Percentiles rank a stretch among this genome's conserved stretches.
Evolutionary conservation across 2,888 invertebrate genomes (phyloP).

Genomic region (Cerastis leucographa): DNA sequence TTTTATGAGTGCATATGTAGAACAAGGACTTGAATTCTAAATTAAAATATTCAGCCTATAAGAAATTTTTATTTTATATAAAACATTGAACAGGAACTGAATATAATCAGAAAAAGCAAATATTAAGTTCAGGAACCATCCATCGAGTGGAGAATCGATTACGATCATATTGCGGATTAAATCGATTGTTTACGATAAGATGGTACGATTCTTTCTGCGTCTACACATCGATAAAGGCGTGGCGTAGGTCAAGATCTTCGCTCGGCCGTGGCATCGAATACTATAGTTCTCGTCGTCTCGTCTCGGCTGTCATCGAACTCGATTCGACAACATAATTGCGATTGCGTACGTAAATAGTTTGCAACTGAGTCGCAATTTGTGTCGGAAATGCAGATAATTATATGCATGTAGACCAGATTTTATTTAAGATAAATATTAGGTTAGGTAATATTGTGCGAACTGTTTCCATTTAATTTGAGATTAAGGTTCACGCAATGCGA

Average conservation of each 20-base stretch:
- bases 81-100: background rate
- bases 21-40: background rate
- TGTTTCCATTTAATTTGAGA: constrained; percentile 27
- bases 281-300: constrained; percentile 55
- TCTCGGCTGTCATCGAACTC: constrained; percentile 77
- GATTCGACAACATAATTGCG: constrained; percentile 66
- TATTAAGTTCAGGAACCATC: constrained; percentile 20
- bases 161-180: constrained; percentile 47
- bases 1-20: background rate
- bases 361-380: constrained; percentile 19
- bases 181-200: constrained; percentile 66
- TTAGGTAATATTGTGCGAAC: constrained; percentile 26
- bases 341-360: constrained; percentile 32
- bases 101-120: constrained; percentile 38
- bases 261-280: constrained; percentile 81
- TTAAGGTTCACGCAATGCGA: constrained; percentile 18
- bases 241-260: constrained; percentile 82
- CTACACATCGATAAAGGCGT: constrained; percentile 71
- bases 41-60: background rate
- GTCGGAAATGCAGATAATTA: constrained; percentile 39
- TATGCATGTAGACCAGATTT: constrained; percentile 37
- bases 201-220: constrained; percentile 63
- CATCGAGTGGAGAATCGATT: constrained; percentile 43
- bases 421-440: constrained; percentile 27
- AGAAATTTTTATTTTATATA: background rate